Evolutionary conservation across 2,888 invertebrate species (phyloP), one percentile per base, ranked within the genome.

Genomic region (Drosophila aldrichi): DNA sequence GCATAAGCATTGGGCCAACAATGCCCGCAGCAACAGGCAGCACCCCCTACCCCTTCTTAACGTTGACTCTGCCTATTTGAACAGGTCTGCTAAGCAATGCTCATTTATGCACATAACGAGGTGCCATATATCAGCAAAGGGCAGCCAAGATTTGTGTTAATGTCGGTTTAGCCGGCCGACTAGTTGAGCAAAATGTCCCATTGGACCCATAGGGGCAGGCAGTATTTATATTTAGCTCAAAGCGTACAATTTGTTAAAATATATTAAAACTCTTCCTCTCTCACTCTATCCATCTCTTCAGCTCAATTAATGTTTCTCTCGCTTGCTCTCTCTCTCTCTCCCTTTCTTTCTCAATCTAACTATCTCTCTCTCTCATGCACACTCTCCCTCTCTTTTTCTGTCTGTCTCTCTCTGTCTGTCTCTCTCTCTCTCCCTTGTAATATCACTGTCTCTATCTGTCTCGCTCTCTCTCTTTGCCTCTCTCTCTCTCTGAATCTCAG

Each of bases 101-200:
- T 67, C 68, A 78, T 82, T 88, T 78, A 83, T 88, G 76, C 62
- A 55, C 76, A 69, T 86, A 83, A 84, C 69, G 88, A 88, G 76
- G 38, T 65, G 61, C 48, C 74, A 84, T 82, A 74, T 52, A 80
- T 82, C 71, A 88, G 67, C 22, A 14, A 22, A 55, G 44, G 16
- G 49, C 22, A n/a, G 9, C 36, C 25, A 36, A 41, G 29, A 49
- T 56, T 48, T 46, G 29, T 48, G 58, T 56, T 68, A 20, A 16
- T 18, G 9, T n/a, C 32, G 20, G 49, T 14, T 49, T 32, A 32
- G 49, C 46, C 25, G 25, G 25, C 8, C 25, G 9, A 14, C 46
- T 62, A 41, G 60, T 34, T 44, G 36, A 22, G 12, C 59, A 34
- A 43, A 43, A 16, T 22, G 61, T 10, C 22, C 22, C 16, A n/a